These are phyloP conservation scores for Cricetomys ansorgei DNA, from an alignment of 2,113 vertebrate genomes.

Conservation along the genomic window DNA sequence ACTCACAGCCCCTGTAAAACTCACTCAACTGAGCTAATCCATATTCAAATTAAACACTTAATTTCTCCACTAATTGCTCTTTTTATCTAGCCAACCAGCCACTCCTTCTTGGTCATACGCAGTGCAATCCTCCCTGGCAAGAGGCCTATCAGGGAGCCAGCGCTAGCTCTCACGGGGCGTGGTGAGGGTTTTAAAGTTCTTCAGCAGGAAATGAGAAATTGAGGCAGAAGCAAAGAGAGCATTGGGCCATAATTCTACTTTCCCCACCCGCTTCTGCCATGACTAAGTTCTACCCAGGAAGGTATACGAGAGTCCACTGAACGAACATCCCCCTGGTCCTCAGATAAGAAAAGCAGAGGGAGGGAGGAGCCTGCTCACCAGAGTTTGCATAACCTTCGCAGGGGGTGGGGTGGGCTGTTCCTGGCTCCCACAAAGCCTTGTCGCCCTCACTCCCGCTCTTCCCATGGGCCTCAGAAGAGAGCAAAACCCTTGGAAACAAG, in stretches of 20 bases:
- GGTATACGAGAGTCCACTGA: background rate
- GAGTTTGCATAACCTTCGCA: constrained; percentile 47
- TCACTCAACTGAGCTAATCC: background rate
- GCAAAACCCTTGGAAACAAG: background rate
- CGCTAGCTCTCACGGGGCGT: background rate
- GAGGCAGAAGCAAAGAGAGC: background rate
- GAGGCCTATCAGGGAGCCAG: background rate
- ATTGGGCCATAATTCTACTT: background rate
- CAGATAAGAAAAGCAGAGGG: background rate
- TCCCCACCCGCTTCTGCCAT: background rate
- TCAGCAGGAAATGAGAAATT: constrained; percentile 27
- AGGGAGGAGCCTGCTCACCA: background rate
- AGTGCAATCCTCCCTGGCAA: background rate
- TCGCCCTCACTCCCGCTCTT: background rate
- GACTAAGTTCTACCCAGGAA: background rate
- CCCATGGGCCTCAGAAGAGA: background rate
- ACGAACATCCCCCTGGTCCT: background rate
- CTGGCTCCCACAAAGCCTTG: background rate
- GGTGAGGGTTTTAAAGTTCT: background rate
- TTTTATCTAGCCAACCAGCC: background rate
- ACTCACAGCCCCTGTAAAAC: fast-evolving
- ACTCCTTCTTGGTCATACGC: background rate
- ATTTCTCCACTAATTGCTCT: background rate
- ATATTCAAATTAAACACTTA: background rate
- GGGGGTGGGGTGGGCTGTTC: background rate